Conservation (phyloP, 2,888 invertebrate species). For the Syritta pipiens region DNA sequence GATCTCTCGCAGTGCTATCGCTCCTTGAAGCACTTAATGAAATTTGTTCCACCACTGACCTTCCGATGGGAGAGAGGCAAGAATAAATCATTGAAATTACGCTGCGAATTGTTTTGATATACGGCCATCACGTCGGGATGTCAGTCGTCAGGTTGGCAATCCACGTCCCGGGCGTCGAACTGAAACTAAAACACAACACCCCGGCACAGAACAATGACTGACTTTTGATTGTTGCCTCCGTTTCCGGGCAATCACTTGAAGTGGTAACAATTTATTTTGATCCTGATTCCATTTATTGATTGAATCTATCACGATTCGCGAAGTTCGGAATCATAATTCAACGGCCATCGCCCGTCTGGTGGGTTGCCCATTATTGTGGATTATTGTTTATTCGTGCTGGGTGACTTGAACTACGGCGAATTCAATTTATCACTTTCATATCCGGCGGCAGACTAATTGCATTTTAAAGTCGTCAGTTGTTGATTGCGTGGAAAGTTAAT, state of each 20-base stretch:
- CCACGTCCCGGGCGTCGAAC: no score
- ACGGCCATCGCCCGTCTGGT: neutral
- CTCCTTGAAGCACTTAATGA: neutral
- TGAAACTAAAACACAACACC: no score
- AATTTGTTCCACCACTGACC: neutral
- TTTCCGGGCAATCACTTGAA: slow-evolving; percentile 29
- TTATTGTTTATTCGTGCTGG: slow-evolving; percentile 4
- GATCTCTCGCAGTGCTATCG: neutral
- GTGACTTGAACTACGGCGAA: neutral
- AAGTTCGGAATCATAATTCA: slow-evolving; percentile 11
- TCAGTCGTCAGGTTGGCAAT: neutral
- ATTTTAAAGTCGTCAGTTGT: slow-evolving; percentile 28
- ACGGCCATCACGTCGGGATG: neutral
- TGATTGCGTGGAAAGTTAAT: slow-evolving; percentile 22
- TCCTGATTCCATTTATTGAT: slow-evolving; percentile 37
- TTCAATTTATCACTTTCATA: slow-evolving; percentile 28
- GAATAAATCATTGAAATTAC: slow-evolving; percentile 5
- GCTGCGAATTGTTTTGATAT: neutral
- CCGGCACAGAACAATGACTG: no score
- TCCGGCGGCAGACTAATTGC: slow-evolving; percentile 12
- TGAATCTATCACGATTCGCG: slow-evolving; percentile 8
- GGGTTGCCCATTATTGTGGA: slow-evolving; percentile 12
- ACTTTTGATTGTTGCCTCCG: slow-evolving; percentile 23
- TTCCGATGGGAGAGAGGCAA: neutral
- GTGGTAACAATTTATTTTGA: slow-evolving; percentile 38